phyloP scores from a whole-genome alignment of 2,888 invertebrate species.

The Cephus pygmeus region DNA sequence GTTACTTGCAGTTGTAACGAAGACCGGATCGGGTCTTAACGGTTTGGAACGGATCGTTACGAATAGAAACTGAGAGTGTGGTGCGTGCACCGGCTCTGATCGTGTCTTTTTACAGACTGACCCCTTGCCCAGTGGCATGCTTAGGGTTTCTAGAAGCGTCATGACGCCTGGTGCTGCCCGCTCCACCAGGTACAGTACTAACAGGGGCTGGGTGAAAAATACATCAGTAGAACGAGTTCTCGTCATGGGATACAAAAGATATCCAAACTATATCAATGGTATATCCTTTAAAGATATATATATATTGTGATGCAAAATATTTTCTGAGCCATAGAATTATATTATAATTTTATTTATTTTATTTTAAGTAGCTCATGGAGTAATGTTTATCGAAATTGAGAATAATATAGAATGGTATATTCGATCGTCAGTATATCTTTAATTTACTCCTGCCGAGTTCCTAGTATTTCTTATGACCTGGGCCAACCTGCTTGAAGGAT shows the following conservation, averaged over 20 bases:
- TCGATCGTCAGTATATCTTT: not conserved
- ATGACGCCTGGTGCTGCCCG: constrained; percentile 10
- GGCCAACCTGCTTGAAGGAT: not conserved
- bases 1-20: not conserved
- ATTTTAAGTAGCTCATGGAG: not conserved
- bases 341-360: not conserved
- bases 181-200: not conserved
- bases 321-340: not conserved
- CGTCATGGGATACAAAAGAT: not conserved
- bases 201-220: not conserved
- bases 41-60: not conserved
- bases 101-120: constrained; percentile 23
- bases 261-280: not conserved
- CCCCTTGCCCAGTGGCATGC: constrained; percentile 13
- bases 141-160: constrained; percentile 20
- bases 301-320: not conserved
- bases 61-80: not conserved
- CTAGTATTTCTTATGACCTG: not conserved
- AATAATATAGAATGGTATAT: not conserved
- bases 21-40: not conserved
- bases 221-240: not conserved
- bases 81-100: constrained; percentile 3
- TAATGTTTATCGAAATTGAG: not conserved
- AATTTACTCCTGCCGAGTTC: not conserved
- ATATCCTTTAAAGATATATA: not conserved